Conservation (phyloP, 2,888 invertebrate genomes). For the Drosophila ezoana region DNA sequence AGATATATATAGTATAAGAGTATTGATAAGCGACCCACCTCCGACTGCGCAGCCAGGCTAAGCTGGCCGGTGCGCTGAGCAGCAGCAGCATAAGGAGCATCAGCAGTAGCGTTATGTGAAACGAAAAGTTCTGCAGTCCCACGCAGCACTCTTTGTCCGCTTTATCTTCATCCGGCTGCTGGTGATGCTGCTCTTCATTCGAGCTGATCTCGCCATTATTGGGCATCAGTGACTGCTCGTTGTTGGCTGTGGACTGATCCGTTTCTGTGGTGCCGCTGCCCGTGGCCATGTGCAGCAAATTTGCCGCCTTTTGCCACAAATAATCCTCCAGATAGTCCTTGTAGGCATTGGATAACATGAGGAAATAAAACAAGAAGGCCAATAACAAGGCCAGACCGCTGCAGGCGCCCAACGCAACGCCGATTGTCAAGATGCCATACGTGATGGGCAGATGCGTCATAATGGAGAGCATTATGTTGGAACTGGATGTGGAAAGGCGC, state of each 20-base stretch:
- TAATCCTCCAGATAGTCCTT: conserved; percentile 88
- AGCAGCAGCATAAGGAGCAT: conserved; percentile 88
- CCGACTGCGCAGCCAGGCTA: conserved; percentile 93
- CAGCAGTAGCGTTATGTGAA: conserved; percentile 90
- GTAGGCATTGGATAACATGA: conserved; percentile 89
- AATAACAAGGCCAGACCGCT: conserved; percentile 90
- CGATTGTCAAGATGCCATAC: conserved; percentile 88
- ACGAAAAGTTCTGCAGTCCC: conserved; percentile 86
- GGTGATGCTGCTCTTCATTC: not conserved
- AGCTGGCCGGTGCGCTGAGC: conserved; percentile 89
- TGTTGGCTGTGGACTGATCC: not conserved
- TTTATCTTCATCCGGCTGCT: not conserved
- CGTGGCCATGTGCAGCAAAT: conserved; percentile 44
- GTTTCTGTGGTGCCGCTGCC: not conserved
- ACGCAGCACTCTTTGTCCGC: conserved; percentile 36
- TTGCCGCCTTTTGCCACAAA: conserved; percentile 84
- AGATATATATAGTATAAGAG: not conserved
- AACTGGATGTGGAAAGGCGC: conserved; percentile 58
- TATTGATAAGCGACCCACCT: conserved; percentile 86
- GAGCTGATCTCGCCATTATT: conserved; percentile 3
- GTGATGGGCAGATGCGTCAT: conserved; percentile 89
- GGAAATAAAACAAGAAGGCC: conserved; percentile 89
- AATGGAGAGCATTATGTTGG: conserved; percentile 87
- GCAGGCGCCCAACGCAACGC: conserved; percentile 89
- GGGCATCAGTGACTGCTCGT: not conserved